These are phyloP conservation scores for Channa maculata DNA, from an alignment of 2,113 vertebrate species.

Conservation along the genomic window DNA sequence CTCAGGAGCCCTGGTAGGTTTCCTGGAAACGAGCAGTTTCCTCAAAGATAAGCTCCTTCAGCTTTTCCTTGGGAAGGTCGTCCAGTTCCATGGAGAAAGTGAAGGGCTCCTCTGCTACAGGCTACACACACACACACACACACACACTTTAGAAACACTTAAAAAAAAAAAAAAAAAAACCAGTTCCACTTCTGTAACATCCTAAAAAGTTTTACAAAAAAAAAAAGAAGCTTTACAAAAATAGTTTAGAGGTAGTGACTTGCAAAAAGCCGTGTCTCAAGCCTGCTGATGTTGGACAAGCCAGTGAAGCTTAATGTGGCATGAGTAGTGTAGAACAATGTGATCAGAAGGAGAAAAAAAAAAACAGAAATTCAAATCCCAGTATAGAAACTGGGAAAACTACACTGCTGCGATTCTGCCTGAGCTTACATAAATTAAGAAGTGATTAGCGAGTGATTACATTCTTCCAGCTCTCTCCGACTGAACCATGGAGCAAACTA, in stretches of 20 bases:
- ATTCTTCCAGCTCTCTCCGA: conserved; percentile 7
- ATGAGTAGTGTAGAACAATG: no score
- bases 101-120: conserved; percentile 91
- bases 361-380: no score
- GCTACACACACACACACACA: conserved; percentile 72
- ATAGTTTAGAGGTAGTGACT: no score
- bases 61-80: conserved; percentile 90
- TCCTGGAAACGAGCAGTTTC: conserved; percentile 91
- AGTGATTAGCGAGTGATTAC: conserved; percentile 2
- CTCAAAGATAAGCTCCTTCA: conserved; percentile 92
- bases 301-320: no score
- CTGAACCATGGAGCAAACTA: conserved; percentile 12
- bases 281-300: no score
- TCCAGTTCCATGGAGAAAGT: conserved; percentile 92
- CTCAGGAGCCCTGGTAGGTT: conserved; percentile 83
- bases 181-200: no score
- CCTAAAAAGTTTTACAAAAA: no score
- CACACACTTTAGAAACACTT: not conserved
- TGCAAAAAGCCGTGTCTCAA: no score
- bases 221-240: no score
- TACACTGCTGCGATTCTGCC: not conserved
- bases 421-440: not conserved
- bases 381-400: no score
- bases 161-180: no score
- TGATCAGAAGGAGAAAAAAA: no score